These are phyloP conservation scores for Micrastur ruficollis DNA, from an alignment of 2,797 vertebrate genomes.

Conservation along the genomic window DNA sequence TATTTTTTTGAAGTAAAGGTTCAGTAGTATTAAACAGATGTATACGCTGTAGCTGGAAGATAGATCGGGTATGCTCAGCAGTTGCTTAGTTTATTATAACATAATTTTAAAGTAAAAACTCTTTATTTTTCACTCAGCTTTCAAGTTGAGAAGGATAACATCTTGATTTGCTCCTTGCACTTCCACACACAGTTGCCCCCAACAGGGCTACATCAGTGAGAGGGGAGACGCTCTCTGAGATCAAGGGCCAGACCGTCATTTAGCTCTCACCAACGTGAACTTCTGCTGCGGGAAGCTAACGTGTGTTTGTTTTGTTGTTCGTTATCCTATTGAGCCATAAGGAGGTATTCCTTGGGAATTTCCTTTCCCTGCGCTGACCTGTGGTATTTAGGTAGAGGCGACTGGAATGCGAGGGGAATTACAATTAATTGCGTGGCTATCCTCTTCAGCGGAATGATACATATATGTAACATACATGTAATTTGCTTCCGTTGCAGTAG, in stretches of 20 bases:
- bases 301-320: no score
- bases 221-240: neutral
- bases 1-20: neutral
- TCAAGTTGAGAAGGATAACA: no score
- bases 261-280: neutral
- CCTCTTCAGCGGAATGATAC: neutral
- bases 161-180: neutral
- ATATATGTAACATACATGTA: neutral
- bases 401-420: neutral
- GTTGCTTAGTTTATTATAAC: neutral
- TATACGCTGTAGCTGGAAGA: neutral
- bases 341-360: neutral
- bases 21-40: neutral
- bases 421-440: neutral
- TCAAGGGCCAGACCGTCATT: neutral
- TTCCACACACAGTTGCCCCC: no score
- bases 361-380: no score
- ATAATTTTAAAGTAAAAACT: neutral
- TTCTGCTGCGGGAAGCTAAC: neutral
- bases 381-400: no score
- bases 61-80: neutral
- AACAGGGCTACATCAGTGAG: rapidly evolving
- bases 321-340: neutral
- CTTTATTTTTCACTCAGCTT: neutral
- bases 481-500: neutral